These are phyloP conservation scores for Pandion haliaetus DNA, from an alignment of 2,113 vertebrate species.

Conservation along the genomic window DNA sequence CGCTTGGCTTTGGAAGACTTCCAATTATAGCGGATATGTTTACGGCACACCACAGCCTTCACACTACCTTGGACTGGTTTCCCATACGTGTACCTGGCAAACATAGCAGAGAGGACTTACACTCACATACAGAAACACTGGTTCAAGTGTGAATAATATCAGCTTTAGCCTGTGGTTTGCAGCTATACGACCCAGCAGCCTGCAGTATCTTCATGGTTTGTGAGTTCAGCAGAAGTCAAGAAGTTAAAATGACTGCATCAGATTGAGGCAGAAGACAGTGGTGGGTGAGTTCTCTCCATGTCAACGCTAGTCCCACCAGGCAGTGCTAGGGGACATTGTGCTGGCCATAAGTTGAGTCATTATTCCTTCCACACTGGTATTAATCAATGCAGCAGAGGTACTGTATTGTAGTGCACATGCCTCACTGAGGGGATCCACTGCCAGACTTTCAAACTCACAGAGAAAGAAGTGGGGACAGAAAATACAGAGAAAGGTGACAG, in stretches of 20 bases:
- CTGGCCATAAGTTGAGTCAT: background rate
- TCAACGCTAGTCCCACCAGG: background rate
- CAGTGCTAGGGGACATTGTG: background rate
- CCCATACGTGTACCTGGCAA: constrained; percentile 45
- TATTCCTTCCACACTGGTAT: background rate
- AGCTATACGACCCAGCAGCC: background rate
- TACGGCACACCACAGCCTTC: constrained; percentile 22
- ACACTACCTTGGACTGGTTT: constrained; percentile 14
- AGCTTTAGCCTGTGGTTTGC: background rate
- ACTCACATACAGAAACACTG: background rate
- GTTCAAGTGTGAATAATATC: background rate
- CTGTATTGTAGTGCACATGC: background rate
- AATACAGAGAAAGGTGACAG: background rate
- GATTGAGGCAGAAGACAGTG: background rate
- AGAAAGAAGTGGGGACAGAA: background rate
- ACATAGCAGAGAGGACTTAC: background rate
- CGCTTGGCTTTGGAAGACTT: background rate
- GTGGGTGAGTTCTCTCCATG: background rate
- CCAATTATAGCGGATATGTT: background rate
- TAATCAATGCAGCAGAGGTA: background rate
- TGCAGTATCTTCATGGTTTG: background rate
- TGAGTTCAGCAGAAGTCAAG: background rate
- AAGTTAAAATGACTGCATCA: background rate
- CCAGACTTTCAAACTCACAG: background rate
- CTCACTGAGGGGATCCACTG: background rate